Evolutionary conservation across 2,797 vertebrate genomes (phyloP).

Genomic region (Enteromius thamalakanensis): DNA sequence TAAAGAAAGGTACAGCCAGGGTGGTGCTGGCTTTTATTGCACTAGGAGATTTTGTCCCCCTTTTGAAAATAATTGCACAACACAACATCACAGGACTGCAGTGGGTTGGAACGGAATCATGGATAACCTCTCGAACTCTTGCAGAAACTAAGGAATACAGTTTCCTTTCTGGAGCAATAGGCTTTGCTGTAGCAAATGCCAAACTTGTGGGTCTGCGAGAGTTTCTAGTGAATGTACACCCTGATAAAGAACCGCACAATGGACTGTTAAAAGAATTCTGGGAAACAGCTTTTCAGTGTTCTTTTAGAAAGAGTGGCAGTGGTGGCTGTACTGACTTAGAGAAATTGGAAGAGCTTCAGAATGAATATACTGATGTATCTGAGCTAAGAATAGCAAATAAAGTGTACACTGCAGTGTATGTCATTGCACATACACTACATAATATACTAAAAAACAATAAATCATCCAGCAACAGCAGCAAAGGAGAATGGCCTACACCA

Average conservation of each 20-base stretch:
- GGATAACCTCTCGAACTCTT: constrained; percentile 70
- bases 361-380: constrained; percentile 70
- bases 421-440: constrained; percentile 71
- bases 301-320: not conserved
- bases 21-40: constrained; percentile 60
- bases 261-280: constrained; percentile 48
- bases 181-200: constrained; percentile 68
- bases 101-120: constrained; percentile 75
- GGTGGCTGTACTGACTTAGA: constrained; percentile 67
- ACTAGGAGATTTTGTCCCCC: constrained; percentile 53
- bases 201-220: constrained; percentile 70
- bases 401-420: constrained; percentile 75
- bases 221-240: constrained; percentile 65
- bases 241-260: constrained; percentile 47
- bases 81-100: constrained; percentile 67
- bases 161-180: constrained; percentile 67
- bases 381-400: constrained; percentile 67
- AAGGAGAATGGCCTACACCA: not conserved
- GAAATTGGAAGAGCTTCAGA: constrained; percentile 62
- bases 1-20: constrained; percentile 57
- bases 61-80: constrained; percentile 65
- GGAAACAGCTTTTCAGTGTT: constrained; percentile 57
- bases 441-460: constrained; percentile 20
- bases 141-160: constrained; percentile 51
- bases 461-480: constrained; percentile 10